Evolutionary conservation across 2,113 vertebrate species (phyloP).

Genomic region (Thomomys bottae): DNA sequence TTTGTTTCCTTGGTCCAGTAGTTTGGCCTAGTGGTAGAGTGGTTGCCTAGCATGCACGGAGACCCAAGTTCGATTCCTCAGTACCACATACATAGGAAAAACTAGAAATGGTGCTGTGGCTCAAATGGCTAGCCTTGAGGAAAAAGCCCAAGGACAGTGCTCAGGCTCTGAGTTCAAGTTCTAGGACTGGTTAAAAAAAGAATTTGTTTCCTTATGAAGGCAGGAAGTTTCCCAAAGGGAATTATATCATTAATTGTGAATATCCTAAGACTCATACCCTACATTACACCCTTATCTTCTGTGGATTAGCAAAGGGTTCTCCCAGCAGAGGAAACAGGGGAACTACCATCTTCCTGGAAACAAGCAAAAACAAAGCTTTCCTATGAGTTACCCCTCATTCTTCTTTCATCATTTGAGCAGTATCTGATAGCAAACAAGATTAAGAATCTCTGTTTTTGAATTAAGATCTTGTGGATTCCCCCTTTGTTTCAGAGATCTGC

Average conservation of each 20-base stretch:
- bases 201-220: neutral
- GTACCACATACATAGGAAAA: too few relatives aligned
- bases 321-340: neutral
- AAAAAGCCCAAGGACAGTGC: too few relatives aligned
- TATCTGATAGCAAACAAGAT: neutral
- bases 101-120: too few relatives aligned
- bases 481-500: neutral
- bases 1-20: neutral
- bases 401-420: conserved; percentile 10
- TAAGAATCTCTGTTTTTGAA: conserved; percentile 10
- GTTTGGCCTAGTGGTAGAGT: too few relatives aligned
- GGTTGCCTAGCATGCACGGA: too few relatives aligned
- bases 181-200: too few relatives aligned
- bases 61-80: too few relatives aligned
- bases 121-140: too few relatives aligned
- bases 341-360: neutral
- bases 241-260: neutral
- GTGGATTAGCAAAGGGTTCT: neutral
- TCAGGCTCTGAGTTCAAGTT: too few relatives aligned
- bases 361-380: conserved; percentile 3
- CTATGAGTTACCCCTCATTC: neutral
- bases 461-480: conserved; percentile 19
- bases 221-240: neutral
- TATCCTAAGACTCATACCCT: neutral
- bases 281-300: neutral